Evolutionary conservation across 2,113 vertebrate species (phyloP), one percentile per base, ranked within the genome.

Genomic region (Lamprologus sp.): DNA sequence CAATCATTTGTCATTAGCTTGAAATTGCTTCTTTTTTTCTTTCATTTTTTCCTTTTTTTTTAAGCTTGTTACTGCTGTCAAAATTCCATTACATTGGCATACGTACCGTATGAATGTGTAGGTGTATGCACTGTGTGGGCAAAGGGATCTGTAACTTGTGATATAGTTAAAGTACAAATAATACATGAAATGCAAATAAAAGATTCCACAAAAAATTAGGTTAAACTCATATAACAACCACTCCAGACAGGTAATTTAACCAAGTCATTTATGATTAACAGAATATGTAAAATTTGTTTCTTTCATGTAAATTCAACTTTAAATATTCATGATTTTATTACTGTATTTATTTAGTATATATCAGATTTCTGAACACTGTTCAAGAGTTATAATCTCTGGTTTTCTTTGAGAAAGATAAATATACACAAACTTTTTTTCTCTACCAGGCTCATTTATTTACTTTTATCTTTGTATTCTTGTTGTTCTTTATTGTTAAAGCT

Each of bases 381-480:
- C 15, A 49, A 49, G 9, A 49, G 70, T 31, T 77, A 77, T n/a
- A 49, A 49, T 49, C 42, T 49, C 23, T 0, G 2, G 42, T 6
- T 77, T 77, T 49, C 42, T 49, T 28, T 49, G 70, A 49, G 70
- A 47, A 47, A 19, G 4, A 11, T 12, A 28, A 47, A 28, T 47
- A 28, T 19, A 19, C 42, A 28, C 6, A 0, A 47, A 75, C 14
- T 1, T 28, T 49, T 75, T 75, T 31, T 0, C 10, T 31, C 15
- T 49, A 4, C 6, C 9, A 12, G 42, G 70, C 6, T 75, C 42
- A 26, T 75, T 77, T 31, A 1, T 47, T 77, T 49, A 4, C 3
- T 8, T 49, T 77, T 49, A 2, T 28, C 15, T 77, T 31, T 49
- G 17, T 31, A 4, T 49, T 77, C 70, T 31, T n/a, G 21, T 45